Evolutionary conservation across 2,888 invertebrate species (phyloP), one percentile per base, ranked within the genome.

Genomic region (Rhingia campestris): DNA sequence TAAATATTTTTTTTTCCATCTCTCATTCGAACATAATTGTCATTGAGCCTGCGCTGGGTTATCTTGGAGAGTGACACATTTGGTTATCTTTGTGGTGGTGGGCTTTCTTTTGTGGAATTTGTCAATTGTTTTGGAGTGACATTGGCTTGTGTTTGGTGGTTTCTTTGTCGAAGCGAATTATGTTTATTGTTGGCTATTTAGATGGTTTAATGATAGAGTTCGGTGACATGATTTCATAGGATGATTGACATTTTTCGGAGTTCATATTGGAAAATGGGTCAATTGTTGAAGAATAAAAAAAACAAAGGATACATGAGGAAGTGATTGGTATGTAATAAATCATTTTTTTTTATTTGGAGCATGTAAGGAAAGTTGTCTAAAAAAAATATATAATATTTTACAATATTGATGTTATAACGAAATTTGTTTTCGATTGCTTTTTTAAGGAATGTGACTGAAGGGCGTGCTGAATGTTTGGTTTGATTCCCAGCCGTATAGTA

Each of bases 61-160:
- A 59, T 54, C 49, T 59, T 43, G 10, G 32, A 53, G 66, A 66
- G 67, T 80, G 80, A 74, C 66, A 80, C 35, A 63, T 56, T 77
- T 54, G 54, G 56, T 32, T 47, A 51, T 66, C 39, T 30, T 41
- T 69, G 37, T 54, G 58, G 56, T 41, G 61, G 37, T 54, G 58
- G 56, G 49, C 63, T 77, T 70, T 43, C 43, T 45, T 66, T 56
- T 74, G 39, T 61, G 54, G n/a, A 54, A 63, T 69, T 76, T 70
- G 63, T 63, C 70, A 70, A 69, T 76, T 69, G 59, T 12, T 61
- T 58, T 49, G 22, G 35, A 70, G 39, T 77, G 77, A 70, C 63
- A 77, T 54, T 76, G 47, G 69, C n/a, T 47, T 54, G 39, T 74
- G 64, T 66, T 66, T 64, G 47, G 66, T n/a, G 32, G 33, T 14